These are phyloP conservation scores for Agonopterix arenella DNA, from an alignment of 2,888 invertebrate genomes.

Conservation along the genomic window DNA sequence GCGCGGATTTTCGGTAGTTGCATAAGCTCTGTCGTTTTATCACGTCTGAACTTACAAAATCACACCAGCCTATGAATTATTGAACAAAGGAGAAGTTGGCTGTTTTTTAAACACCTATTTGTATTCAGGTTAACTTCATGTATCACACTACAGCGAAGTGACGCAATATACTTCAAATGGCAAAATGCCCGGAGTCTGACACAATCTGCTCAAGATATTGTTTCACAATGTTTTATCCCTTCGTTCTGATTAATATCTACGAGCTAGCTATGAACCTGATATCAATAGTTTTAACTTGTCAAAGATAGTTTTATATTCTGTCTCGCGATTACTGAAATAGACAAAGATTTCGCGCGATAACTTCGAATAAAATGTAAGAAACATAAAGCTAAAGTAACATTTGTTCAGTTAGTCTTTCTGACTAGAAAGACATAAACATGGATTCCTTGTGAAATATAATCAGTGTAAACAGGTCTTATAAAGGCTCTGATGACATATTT, in stretches of 20 bases:
- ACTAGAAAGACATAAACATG: too few relatives aligned
- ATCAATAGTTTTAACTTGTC: background rate
- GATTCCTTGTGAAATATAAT: too few relatives aligned
- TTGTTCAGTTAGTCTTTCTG: too few relatives aligned
- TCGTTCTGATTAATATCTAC: conserved; percentile 1
- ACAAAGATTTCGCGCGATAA: too few relatives aligned
- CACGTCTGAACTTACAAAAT: conserved; percentile 30
- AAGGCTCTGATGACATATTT: too few relatives aligned
- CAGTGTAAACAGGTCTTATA: too few relatives aligned
- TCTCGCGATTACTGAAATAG: too few relatives aligned
- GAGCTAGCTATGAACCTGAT: background rate
- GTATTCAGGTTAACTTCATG: conserved; percentile 56
- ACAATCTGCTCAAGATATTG: conserved; percentile 10
- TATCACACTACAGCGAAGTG: conserved; percentile 27
- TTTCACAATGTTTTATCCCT: conserved; percentile 17
- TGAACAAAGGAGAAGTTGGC: conserved; percentile 34
- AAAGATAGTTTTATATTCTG: too few relatives aligned
- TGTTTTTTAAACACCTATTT: conserved; percentile 35
- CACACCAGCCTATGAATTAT: conserved; percentile 42
- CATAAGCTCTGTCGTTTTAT: conserved; percentile 19
- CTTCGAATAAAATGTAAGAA: too few relatives aligned
- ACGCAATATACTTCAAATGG: conserved; percentile 38
- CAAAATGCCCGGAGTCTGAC: conserved; percentile 31
- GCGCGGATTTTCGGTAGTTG: conserved; percentile 1
- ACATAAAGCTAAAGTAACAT: too few relatives aligned